Evolutionary conservation across 2,113 vertebrate genomes (phyloP).

Genomic region (Stomatorhinus ivindoensis): DNA sequence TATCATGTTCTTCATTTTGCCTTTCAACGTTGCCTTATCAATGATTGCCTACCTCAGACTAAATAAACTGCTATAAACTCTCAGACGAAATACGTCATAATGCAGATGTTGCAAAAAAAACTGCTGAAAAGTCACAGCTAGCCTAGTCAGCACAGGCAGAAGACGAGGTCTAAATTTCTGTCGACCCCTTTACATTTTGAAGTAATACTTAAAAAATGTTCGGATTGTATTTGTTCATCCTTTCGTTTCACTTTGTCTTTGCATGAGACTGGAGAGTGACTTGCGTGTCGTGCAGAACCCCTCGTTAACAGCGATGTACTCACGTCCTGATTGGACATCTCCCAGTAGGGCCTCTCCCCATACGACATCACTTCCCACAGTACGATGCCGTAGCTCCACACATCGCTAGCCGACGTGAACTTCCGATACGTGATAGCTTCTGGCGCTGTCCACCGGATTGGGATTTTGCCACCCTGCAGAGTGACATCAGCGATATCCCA

Average conservation of each 20-base stretch:
- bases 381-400: slow-evolving; percentile 42
- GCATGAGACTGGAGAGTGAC: background rate
- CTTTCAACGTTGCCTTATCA: slow-evolving; percentile 19
- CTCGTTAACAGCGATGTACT: slow-evolving; percentile 18
- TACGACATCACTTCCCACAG: slow-evolving; percentile 43
- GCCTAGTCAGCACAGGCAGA: background rate
- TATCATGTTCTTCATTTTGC: slow-evolving; percentile 12
- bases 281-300: background rate
- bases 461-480: slow-evolving; percentile 40
- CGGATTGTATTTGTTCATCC: background rate
- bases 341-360: slow-evolving; percentile 41
- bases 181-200: background rate
- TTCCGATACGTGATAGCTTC: slow-evolving; percentile 42
- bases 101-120: background rate
- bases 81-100: slow-evolving; percentile 6
- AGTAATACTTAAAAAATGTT: background rate
- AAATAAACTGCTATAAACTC: slow-evolving; percentile 24
- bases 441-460: slow-evolving; percentile 41
- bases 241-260: background rate
- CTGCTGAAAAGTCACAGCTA: background rate
- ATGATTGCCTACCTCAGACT: slow-evolving; percentile 11
- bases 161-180: background rate
- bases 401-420: slow-evolving; percentile 41
- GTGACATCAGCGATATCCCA: background rate
- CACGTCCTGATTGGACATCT: slow-evolving; percentile 42